Evolutionary conservation across 2,888 invertebrate genomes (phyloP).

Genomic region (Bombylius discolor): DNA sequence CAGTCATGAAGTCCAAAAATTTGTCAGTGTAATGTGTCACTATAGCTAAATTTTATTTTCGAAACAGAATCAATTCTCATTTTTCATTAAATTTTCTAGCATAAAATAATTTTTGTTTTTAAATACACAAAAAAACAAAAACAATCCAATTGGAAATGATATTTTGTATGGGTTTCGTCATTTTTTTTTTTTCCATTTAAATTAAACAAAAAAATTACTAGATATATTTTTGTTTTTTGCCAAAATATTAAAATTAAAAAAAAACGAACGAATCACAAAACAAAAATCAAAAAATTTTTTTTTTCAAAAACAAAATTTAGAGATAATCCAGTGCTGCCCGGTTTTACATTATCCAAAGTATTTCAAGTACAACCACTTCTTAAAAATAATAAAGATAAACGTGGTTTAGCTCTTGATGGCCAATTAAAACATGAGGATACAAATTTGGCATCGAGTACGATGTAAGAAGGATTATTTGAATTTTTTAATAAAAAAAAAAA

Average conservation of each 20-base stretch:
- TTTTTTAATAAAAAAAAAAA: not conserved
- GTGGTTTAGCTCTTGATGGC: constrained; percentile 72
- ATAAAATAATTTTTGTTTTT: too few species aligned
- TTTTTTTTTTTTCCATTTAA: constrained; percentile 6
- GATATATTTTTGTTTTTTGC: constrained; percentile 2
- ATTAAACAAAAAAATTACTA: not conserved
- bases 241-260: not conserved
- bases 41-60: too few species aligned
- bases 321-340: constrained; percentile 69
- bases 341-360: constrained; percentile 75
- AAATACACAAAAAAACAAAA: not conserved
- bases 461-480: constrained; percentile 42
- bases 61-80: too few species aligned
- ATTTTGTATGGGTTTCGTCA: constrained; percentile 12
- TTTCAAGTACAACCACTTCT: constrained; percentile 64
- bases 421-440: constrained; percentile 81
- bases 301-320: constrained; percentile 40
- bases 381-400: constrained; percentile 71
- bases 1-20: too few species aligned
- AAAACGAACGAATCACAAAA: constrained; percentile 6
- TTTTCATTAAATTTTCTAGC: too few species aligned
- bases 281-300: constrained; percentile 5
- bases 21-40: too few species aligned
- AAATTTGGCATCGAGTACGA: constrained; percentile 73
- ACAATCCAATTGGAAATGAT: not conserved